Conservation (phyloP, 1,140 invertebrate species). For the roundworm (Caenorhabditis elegans) region DNA sequence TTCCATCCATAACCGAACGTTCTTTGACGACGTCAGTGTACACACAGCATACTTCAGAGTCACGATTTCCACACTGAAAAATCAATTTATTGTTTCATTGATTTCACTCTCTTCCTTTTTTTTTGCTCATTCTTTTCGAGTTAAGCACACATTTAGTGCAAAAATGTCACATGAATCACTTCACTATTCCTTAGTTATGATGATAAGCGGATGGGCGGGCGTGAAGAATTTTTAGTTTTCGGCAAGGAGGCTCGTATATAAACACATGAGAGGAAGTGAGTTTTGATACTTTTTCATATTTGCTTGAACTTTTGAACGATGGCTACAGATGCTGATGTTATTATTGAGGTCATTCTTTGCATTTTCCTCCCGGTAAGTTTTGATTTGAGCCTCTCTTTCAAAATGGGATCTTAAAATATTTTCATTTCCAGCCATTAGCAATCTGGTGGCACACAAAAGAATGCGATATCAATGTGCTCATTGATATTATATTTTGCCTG, state of each 20-base stretch:
- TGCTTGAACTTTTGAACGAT: not conserved
- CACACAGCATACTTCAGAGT: slow-evolving; percentile 80
- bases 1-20: slow-evolving; percentile 78
- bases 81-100: not conserved
- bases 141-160: no score
- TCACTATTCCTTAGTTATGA: not conserved
- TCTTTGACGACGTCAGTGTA: slow-evolving; percentile 77
- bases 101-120: not conserved
- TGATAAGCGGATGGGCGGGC: not conserved
- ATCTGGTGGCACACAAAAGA: slow-evolving; percentile 37
- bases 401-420: no score
- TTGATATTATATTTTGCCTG: slow-evolving; percentile 34
- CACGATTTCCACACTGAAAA: slow-evolving; percentile 77
- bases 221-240: no score
- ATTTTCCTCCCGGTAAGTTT: slow-evolving; percentile 43
- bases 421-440: slow-evolving; percentile 45
- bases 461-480: slow-evolving; percentile 9
- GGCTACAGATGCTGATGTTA: slow-evolving; percentile 19
- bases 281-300: not conserved
- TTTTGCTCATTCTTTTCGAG: no score
- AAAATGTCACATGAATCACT: not conserved
- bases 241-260: no score
- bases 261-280: not conserved
- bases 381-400: no score
- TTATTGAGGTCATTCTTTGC: slow-evolving; percentile 44